These are phyloP conservation scores for Hirudo medicinalis DNA, from an alignment of 1,140 invertebrate species.

Conservation along the genomic window DNA sequence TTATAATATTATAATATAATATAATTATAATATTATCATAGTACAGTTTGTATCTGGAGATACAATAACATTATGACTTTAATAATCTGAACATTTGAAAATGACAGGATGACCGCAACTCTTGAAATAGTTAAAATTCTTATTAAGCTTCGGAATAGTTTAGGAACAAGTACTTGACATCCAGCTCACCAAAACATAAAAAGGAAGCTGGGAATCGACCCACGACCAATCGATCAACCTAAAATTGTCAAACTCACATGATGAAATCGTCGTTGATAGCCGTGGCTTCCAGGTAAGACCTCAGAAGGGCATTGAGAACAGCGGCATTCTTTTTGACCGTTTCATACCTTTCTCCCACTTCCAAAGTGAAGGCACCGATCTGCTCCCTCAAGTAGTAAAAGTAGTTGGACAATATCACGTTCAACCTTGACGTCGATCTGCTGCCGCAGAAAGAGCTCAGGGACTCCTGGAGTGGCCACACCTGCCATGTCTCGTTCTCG, in stretches of 20 bases:
- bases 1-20: no score
- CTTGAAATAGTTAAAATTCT: no score
- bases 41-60: no score
- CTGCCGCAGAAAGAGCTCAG: neutral
- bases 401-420: neutral
- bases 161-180: no score
- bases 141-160: no score
- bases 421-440: neutral
- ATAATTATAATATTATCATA: no score
- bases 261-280: slow-evolving; percentile 4
- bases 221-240: neutral
- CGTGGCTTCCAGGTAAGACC: neutral
- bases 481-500: slow-evolving; percentile 14
- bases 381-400: neutral
- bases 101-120: no score
- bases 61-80: no score
- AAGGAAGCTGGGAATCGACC: neutral
- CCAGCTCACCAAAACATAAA: no score
- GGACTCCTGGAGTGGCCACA: slow-evolving; percentile 1
- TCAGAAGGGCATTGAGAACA: neutral
- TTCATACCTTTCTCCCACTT: neutral
- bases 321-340: neutral
- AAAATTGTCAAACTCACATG: neutral
- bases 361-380: neutral
- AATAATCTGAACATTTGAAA: no score